Base-by-base conservation (phyloP, 2,888 invertebrate genomes). In the Hipparchia sbordonii region DNA sequence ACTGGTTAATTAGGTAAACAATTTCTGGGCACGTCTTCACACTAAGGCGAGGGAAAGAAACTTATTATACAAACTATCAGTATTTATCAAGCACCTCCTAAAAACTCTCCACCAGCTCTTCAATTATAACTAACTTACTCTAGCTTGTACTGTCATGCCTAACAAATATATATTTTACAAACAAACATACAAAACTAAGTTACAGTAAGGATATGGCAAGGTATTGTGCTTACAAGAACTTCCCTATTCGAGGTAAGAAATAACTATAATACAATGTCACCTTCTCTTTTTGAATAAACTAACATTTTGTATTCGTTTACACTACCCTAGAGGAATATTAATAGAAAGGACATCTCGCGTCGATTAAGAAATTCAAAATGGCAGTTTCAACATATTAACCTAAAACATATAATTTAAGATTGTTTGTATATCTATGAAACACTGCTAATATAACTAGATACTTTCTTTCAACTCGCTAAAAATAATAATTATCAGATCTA, bases 111-210 rank as follows among this genome's bases (percentile, higher is more conserved):
- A 23, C 57, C 33, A 8, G 23, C 65, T 65, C 51, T 65, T 52
- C 13, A 51, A 51, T 51, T 51, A 51, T 52, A 51, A 56, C 73
- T 72, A 87, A 84, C 89, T 90, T 87, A 90, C 72, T 67, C 89
- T 92, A 92, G 83, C 84, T 92, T 92, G 92, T 92, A 92, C 92
- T 89, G 76, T 89, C 83, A 85, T 87, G 77, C 70, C 73, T 76
- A 72, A 74, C 81, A 81, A 79, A 77, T 79, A 81, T 83, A 84
- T 78, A 72, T 48, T 68, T 81, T 83, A 82, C 74, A 80, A 80
- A 74, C 60, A 13, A 71, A 72, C 72, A 72, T 70, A 73, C 67
- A 59, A 70, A 72, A 70, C 63, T 72, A 73, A 70, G 59, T 71
- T 67, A 73, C 23, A 63, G 23, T 23, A 23, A 23, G 71, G 67